A percentile compares a stretch with the other conserved stretches of the same genome.
phyloP scores from a whole-genome alignment of 2,888 invertebrate species.

The Diloba caeruleocephala region DNA sequence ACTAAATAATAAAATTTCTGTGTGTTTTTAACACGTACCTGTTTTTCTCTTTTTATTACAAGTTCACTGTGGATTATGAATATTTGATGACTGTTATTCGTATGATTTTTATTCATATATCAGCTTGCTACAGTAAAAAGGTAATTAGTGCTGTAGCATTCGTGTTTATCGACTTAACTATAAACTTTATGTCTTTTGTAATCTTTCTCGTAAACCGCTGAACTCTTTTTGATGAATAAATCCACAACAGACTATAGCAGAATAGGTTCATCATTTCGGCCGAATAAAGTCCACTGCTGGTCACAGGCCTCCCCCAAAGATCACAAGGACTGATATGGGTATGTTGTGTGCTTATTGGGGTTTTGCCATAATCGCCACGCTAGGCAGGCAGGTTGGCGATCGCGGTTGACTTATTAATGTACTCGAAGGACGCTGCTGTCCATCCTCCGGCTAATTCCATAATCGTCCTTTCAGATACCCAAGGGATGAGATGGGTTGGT shows the following conservation, averaged over 20 bases:
- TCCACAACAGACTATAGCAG: neutral
- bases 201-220: conserved; percentile 11
- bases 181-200: neutral
- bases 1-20: conserved; percentile 32
- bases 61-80: conserved; percentile 12
- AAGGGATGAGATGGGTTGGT: no score
- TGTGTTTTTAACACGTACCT: conserved; percentile 17
- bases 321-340: no score
- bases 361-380: no score
- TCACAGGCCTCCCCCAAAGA: no score
- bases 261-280: no score
- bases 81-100: conserved; percentile 7
- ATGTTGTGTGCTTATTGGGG: no score
- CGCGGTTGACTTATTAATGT: no score
- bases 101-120: conserved; percentile 16
- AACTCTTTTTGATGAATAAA: conserved; percentile 25
- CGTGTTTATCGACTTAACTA: conserved; percentile 2
- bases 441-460: no score
- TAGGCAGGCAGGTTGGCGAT: no score
- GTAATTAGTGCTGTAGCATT: neutral
- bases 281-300: no score
- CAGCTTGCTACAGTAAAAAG: neutral
- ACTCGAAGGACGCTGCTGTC: no score
- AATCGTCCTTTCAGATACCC: no score
- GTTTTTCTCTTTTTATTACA: conserved; percentile 29